Evolutionary conservation across 2,888 invertebrate genomes (phyloP), one percentile per base, ranked within the genome.

Genomic region (Drosophila seclusa): DNA sequence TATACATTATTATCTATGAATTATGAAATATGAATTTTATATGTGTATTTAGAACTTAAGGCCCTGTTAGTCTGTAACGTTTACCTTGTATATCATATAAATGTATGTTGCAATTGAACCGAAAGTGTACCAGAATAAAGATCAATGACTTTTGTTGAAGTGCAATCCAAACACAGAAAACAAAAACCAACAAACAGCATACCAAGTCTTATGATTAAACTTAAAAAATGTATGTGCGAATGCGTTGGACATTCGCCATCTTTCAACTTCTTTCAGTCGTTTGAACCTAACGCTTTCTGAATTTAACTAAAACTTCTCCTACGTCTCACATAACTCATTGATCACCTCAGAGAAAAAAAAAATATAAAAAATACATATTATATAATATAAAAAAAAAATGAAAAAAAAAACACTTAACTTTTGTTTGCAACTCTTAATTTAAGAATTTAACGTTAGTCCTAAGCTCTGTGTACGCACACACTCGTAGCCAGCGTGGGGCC

Each of bases 131-230:
- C 80, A 83, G 86, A 91, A 91, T 91, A 91, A 92, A 91, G 91
- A 89, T 91, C 90, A 91, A 91, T 91, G 90, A 91, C 80, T 92
- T 91, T 91, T 89, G 91, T 91, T 90, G 83, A 82, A 91, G 79
- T 83, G 79, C 74, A 87, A 88, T 63, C 74, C 63, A 68, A 76
- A 79, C 77, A 80, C 73, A 77, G 72, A 53, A 69, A 72, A 83
- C 86, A 90, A 89, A 78, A 83, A 89, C 64, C 62, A 60, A 71
- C 55, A 78, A 78, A 45, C 50, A 68, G 55, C 64, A 58, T 68
- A 64, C 66, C 52, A 74, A 82, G 80, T 88, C 71, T 88, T 82
- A 69, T 90, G 55, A 76, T 87, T 82, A 74, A 60, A 68, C 32
- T 54, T 62, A 13, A 34, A 13, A 34, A 52, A 50, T 16, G 21